Base-by-base conservation (phyloP, 2,888 invertebrate genomes). In the Caenorhabditis virilis region DNA sequence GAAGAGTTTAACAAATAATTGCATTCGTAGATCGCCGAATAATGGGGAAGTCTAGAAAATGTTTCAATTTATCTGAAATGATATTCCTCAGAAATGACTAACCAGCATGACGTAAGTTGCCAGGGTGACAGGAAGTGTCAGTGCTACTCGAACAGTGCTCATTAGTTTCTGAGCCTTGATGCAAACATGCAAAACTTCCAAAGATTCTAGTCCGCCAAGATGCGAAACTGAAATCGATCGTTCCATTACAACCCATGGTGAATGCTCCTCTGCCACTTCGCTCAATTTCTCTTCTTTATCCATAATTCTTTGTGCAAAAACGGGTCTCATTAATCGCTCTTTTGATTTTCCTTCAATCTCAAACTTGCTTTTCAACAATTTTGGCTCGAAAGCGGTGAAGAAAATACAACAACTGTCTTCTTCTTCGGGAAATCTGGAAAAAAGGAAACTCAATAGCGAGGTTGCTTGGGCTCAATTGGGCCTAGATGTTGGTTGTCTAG, bases 21-120 rank as follows among this genome's bases (percentile, higher is more conserved):
- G 80, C 0, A 74, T 78, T n/a, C 70, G 62, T 13, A 80, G 66
- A 43, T 81, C 81, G 3, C 80, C 80, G 57, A 80, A 81, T 18
- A 80, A 50, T 20, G 80, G 80, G 3, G 80, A 74, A 2, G 73
- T 75, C 58, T 80, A 67, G 26, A 56, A 15, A 16, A 36, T 42
- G 13, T 42, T 23, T 26, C 1, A 43, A 1, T 23, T 50, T 45
- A 22, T 50, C 1, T 11, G 41, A 41, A n/a, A 7, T 43, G 39
- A 39, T 6, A 39, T 9, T 16, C 30, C 30, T 30, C 5, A 9
- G 15, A 39, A 39, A 39, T 20, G 26, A 51, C 54, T 36, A n/a
- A 69, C 71, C 61, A 69, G 59, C 77, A 79, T 79, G 4, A 79
- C 51, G 33, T 78, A 54, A 13, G 76, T 76, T 13, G 74, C 79